A percentile compares a stretch with the other conserved stretches of the same genome.
These are phyloP conservation scores for Gymnocheta viridis DNA, from an alignment of 2,888 invertebrate species.

Conservation along the genomic window DNA sequence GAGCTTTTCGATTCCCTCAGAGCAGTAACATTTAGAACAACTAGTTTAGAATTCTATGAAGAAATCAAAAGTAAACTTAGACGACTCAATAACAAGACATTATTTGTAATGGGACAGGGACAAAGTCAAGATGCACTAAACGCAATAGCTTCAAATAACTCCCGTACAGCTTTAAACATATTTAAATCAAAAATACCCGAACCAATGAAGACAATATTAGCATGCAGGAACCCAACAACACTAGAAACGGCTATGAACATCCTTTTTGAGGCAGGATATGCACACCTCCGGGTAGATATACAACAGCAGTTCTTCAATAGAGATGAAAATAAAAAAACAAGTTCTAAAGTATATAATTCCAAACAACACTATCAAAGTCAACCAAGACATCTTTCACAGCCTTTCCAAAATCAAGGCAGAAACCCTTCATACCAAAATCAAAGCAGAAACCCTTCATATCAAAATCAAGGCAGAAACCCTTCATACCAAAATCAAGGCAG, in stretches of 20 bases:
- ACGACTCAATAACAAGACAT: conserved; percentile 59
- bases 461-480: background rate
- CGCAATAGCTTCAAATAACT: conserved; percentile 55
- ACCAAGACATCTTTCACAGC: background rate
- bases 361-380: background rate
- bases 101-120: conserved; percentile 22
- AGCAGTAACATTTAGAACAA: background rate
- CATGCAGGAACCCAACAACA: background rate
- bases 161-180: too few relatives aligned
- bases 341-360: background rate
- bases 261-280: background rate
- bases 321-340: background rate
- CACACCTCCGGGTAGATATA: background rate
- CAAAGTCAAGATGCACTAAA: conserved; percentile 20
- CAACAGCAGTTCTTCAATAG: background rate
- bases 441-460: too few relatives aligned
- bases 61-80: conserved; percentile 60
- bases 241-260: background rate
- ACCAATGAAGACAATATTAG: conserved; percentile 32
- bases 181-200: too few relatives aligned
- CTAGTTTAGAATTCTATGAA: conserved; percentile 54
- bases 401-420: background rate
- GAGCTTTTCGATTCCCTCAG: conserved; percentile 38
- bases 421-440: too few relatives aligned
- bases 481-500: background rate